Conservation (phyloP, 2,888 invertebrate genomes). For the Rhingia campestris region DNA sequence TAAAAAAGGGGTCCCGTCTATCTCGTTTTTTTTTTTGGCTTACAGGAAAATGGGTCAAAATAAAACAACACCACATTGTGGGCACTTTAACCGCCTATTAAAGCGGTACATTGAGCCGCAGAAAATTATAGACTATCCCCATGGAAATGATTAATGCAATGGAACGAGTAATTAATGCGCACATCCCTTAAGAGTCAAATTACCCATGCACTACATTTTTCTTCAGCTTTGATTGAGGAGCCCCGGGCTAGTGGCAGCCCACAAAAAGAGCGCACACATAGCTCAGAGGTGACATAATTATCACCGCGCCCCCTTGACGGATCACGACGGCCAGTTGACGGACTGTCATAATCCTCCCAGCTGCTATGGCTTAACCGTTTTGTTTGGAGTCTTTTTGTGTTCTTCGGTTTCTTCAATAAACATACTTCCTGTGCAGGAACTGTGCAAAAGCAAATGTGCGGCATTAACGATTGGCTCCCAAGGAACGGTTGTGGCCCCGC, state of each 20-base stretch:
- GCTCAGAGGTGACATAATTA: conserved; percentile 69
- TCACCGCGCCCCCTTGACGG: conserved; percentile 60
- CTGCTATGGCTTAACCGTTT: conserved; percentile 60
- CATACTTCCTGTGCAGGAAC: conserved; percentile 67
- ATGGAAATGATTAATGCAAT: conserved; percentile 58
- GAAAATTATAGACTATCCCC: conserved; percentile 50
- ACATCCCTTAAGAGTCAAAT: conserved; percentile 61
- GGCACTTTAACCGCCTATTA: conserved; percentile 38
- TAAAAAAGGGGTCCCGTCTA: conserved; percentile 9
- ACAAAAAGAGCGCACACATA: conserved; percentile 44
- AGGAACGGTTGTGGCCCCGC: conserved; percentile 27
- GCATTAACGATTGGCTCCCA: conserved; percentile 54
- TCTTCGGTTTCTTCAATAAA: conserved; percentile 44
- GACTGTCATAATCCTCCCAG: conserved; percentile 62
- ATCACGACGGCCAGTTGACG: conserved; percentile 47
- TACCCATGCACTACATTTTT: conserved; percentile 53
- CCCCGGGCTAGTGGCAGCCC: conserved; percentile 13
- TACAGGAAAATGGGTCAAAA: conserved; percentile 54
- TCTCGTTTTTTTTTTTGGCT: background rate
- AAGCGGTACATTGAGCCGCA: conserved; percentile 30
- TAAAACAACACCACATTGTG: conserved; percentile 1
- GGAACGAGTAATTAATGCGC: conserved; percentile 65
- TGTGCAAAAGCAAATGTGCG: conserved; percentile 48
- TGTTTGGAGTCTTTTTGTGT: conserved; percentile 19
- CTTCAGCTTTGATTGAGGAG: conserved; percentile 55